Conservation (phyloP, 2,797 vertebrate genomes). For the Pseudochromis fuscus region DNA sequence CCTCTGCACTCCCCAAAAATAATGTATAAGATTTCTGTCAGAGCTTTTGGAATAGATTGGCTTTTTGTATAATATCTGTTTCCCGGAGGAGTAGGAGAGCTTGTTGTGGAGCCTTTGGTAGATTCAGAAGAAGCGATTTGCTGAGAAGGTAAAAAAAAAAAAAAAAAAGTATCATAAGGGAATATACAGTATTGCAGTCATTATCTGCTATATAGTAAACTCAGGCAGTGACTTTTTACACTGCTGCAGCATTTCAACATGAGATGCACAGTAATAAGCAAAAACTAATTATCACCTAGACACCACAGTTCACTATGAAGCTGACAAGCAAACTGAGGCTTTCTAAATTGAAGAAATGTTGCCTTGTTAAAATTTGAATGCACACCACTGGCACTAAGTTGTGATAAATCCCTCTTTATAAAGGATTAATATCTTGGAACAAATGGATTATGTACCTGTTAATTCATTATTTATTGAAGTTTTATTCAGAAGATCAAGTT, state of each 20-base stretch:
- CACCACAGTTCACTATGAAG: background rate
- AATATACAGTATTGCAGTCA: constrained; percentile 56
- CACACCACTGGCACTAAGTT: background rate
- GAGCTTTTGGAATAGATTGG: constrained; percentile 71
- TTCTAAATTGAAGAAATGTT: constrained; percentile 7
- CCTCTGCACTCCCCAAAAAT: constrained; percentile 52
- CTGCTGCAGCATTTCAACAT: constrained; percentile 25
- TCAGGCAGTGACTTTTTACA: constrained; percentile 39
- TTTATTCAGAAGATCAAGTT: too few species aligned
- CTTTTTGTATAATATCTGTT: constrained; percentile 73
- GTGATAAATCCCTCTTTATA: background rate
- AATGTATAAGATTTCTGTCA: constrained; percentile 71
- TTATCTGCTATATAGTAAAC: constrained; percentile 47
- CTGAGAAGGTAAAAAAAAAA: constrained; percentile 57
- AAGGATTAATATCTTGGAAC: background rate
- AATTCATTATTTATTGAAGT: background rate
- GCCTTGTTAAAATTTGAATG: background rate
- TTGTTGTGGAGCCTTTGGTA: constrained; percentile 60
- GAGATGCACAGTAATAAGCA: constrained; percentile 23
- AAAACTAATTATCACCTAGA: constrained; percentile 27
- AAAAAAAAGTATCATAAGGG: constrained; percentile 45
- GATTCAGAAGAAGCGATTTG: constrained; percentile 61
- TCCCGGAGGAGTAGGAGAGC: constrained; percentile 49
- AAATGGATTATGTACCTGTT: background rate
- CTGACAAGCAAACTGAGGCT: background rate